Base-by-base conservation (phyloP, 2,113 vertebrate species). In the Pavo muticus region DNA sequence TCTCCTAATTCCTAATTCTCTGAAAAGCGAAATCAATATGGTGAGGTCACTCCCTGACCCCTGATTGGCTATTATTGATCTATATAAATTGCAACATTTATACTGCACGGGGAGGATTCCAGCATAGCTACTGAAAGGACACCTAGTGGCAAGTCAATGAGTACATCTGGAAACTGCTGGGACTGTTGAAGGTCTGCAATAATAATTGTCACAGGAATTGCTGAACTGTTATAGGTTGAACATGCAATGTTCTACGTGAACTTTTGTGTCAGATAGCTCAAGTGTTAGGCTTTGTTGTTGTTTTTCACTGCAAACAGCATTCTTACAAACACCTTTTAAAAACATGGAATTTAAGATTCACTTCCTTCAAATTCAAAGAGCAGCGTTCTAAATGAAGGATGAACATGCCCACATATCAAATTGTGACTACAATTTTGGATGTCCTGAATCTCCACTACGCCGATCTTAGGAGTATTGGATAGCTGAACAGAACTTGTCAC, bases 101-200 rank as follows among this genome's bases (percentile, higher is more conserved):
- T 54, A 60, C 79, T 56, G 61, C 2, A 1, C 73, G 14, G 21
- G 1, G 11, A 35, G 37, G 45, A 25, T 27, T n/a, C 37, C 40
- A 68, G 89, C 79, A 15, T 2, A 96, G 82, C 81, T 95, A 6
- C 94, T 91, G 23, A 94, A 94, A 93, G 97, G 97, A 97, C 96
- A 97, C 69, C 97, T 97, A 97, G 96, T 97, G 97, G 96, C 45
- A 82, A 94, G n/a, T 35, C 29, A 85, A 87, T 24, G 17, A 91
- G 81, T 4, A 44, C 70, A 29, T 59, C 75, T 70, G 40, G 75
- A 76, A 87, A 76, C 30, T 0, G 0, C 48, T 25, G 57, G n/a
- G 21, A 61, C 13, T 68, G 60, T 5, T 78, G 24, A 63, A 88
- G 72, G 21, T 39, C 29, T 47, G 11, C 32, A 48, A 56, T 68